Evolutionary conservation across 2,888 invertebrate species (phyloP).

Genomic region (Serrognathus titanus): DNA sequence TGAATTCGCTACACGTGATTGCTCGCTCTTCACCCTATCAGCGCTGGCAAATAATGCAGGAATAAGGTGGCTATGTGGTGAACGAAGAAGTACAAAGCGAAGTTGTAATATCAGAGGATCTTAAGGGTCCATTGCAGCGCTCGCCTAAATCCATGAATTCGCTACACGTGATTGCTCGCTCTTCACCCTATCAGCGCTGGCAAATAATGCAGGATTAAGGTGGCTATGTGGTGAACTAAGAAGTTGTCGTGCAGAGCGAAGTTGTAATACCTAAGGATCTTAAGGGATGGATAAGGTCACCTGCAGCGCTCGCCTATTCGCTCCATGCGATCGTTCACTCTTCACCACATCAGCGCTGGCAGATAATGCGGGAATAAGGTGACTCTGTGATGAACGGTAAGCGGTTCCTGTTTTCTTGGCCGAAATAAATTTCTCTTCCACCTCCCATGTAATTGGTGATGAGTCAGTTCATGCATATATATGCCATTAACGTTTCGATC

Average conservation of each 20-base stretch:
- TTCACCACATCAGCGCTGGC: too few relatives aligned
- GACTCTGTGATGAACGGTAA: too few relatives aligned
- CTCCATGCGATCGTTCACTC: slow-evolving; percentile 80
- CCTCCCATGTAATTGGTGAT: slow-evolving; percentile 75
- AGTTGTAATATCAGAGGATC: slow-evolving; percentile 68
- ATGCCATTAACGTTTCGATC: slow-evolving; percentile 63
- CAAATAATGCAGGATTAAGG: too few relatives aligned
- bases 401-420: slow-evolving; percentile 13
- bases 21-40: too few relatives aligned
- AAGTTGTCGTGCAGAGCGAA: too few relatives aligned
- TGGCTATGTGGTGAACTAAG: too few relatives aligned
- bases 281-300: too few relatives aligned
- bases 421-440: slow-evolving; percentile 40
- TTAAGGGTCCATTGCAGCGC: slow-evolving; percentile 60
- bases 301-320: too few relatives aligned
- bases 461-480: slow-evolving; percentile 78
- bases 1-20: slow-evolving; percentile 69
- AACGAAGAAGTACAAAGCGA: slow-evolving; percentile 61
- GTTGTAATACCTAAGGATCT: too few relatives aligned
- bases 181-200: too few relatives aligned
- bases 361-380: too few relatives aligned
- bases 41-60: slow-evolving; percentile 64
- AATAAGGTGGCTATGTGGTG: slow-evolving; percentile 62
- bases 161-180: slow-evolving; percentile 77
- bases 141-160: slow-evolving; percentile 58